Evolutionary conservation across 2,888 invertebrate species (phyloP).

Genomic region (Argynnis bischoffii): DNA sequence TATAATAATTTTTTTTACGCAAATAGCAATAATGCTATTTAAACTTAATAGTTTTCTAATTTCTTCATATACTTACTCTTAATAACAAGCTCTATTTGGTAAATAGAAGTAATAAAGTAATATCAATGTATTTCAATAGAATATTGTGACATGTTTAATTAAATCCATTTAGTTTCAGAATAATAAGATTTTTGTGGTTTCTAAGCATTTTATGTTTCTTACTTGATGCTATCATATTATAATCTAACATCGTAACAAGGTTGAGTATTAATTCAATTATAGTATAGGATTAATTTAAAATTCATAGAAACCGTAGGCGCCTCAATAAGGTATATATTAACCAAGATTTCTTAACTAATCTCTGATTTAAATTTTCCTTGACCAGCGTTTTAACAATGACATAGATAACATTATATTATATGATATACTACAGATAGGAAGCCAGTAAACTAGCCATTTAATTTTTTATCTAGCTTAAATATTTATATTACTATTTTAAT

Average conservation of each 20-base stretch:
- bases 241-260: not conserved
- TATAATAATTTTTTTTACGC: too few relatives aligned
- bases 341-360: constrained; percentile 9
- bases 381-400: constrained; percentile 15
- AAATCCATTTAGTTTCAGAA: too few relatives aligned
- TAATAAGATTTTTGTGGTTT: too few relatives aligned
- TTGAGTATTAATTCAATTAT: not conserved
- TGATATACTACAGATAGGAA: not conserved
- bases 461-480: constrained; percentile 1
- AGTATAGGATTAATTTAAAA: not conserved
- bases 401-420: constrained; percentile 12
- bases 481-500: constrained; percentile 1
- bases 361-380: constrained; percentile 14
- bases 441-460: not conserved
- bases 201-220: too few relatives aligned
- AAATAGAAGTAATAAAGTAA: too few relatives aligned
- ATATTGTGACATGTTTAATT: too few relatives aligned
- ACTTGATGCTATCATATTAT: too few relatives aligned
- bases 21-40: too few relatives aligned
- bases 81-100: too few relatives aligned
- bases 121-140: too few relatives aligned
- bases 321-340: constrained; percentile 1
- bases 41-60: too few relatives aligned
- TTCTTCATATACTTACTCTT: too few relatives aligned
- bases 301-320: not conserved